These are phyloP conservation scores for Pteria penguin DNA, from an alignment of 2,888 invertebrate genomes.

Conservation along the genomic window DNA sequence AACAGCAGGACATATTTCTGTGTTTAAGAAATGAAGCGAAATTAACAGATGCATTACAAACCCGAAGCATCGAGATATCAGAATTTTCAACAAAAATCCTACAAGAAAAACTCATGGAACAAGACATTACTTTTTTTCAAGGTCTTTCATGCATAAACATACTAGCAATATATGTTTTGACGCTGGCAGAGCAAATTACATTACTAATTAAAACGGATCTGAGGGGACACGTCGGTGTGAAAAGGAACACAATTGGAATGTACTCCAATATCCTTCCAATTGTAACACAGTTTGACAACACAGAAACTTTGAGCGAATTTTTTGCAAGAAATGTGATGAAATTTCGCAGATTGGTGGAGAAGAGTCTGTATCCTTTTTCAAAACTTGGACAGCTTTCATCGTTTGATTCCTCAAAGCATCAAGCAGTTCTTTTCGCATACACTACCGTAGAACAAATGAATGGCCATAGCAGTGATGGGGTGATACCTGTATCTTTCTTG, in stretches of 20 bases:
- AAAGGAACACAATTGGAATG: not conserved
- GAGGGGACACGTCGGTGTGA: not conserved
- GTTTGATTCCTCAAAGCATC: not conserved
- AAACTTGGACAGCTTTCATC: not conserved
- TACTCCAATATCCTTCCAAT: not conserved
- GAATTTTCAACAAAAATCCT: not conserved
- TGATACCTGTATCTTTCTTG: not conserved
- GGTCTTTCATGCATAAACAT: not conserved
- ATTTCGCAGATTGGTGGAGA: not conserved
- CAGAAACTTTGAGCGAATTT: not conserved
- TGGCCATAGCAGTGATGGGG: not conserved
- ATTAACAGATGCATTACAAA: not conserved
- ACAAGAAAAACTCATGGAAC: not conserved
- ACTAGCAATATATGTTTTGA: not conserved
- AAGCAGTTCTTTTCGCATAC: not conserved
- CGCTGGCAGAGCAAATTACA: not conserved
- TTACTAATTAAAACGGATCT: not conserved
- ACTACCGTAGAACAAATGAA: not conserved
- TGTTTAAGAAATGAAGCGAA: not conserved
- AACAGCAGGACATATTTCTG: not conserved
- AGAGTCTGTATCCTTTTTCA: not conserved
- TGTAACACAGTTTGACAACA: not conserved
- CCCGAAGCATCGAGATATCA: not conserved
- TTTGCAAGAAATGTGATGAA: not conserved
- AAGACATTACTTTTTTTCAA: not conserved